phyloP scores from a whole-genome alignment of 2,113 vertebrate genomes.

The Seriola aureovittata region DNA sequence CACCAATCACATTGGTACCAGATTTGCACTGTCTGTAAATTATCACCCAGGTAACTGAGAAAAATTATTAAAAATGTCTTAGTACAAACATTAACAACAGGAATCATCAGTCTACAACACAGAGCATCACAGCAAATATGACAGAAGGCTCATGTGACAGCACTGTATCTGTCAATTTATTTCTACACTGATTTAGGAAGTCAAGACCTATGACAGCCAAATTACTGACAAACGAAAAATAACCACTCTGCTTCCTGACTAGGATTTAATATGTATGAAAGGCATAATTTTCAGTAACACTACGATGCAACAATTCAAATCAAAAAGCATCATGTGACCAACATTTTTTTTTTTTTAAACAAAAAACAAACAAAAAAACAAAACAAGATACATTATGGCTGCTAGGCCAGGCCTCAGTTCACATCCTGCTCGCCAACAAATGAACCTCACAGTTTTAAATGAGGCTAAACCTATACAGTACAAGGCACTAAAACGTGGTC shows the following conservation, averaged over 20 bases:
- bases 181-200: constrained; percentile 29
- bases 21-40: constrained; percentile 81
- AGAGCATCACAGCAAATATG: constrained; percentile 52
- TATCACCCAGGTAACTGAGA: constrained; percentile 9
- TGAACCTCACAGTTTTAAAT: constrained; percentile 19
- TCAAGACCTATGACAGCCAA: constrained; percentile 25
- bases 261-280: constrained; percentile 23
- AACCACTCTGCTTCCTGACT: constrained; percentile 6
- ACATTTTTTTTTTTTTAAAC: neutral
- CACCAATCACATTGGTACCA: constrained; percentile 79
- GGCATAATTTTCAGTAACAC: neutral
- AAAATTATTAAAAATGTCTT: constrained; percentile 37
- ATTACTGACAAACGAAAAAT: constrained; percentile 26
- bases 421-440: constrained; percentile 5
- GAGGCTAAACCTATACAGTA: constrained; percentile 16
- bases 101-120: constrained; percentile 52
- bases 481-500: constrained; percentile 68
- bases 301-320: neutral
- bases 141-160: constrained; percentile 30
- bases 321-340: neutral
- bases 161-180: constrained; percentile 41
- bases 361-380: neutral
- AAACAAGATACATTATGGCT: neutral
- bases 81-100: constrained; percentile 67
- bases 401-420: neutral